Evolutionary conservation across 2,113 vertebrate species (phyloP), one percentile per base, ranked within the genome.

Genomic region (Cyphomyrus discorhynchus): DNA sequence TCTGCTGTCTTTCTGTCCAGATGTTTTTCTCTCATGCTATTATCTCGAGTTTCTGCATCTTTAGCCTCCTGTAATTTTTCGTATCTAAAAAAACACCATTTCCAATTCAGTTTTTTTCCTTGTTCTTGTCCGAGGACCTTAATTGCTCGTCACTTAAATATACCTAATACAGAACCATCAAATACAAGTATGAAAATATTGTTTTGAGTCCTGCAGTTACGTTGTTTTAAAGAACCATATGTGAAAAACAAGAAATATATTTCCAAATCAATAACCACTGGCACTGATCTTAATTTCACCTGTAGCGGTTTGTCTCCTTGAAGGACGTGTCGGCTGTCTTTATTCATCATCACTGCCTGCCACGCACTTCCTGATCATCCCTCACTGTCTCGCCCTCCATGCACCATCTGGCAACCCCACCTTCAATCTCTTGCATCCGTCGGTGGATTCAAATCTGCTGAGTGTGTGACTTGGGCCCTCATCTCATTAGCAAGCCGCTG

Each of bases 371-470:
- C 62, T 42, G 50, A 24, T 80, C 35, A 19, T 74, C 62, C 70
- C 89, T 74, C 46, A 42, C 84, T 45, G 10, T 47, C 82, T 86
- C 90, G 45, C 88, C 89, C 90, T 56, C 0, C 42, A 85, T 92
- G 87, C 90, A 90, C 94, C 95, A 95, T 95, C 94, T 96, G 94
- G 92, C 93, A 86, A 90, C 92, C 92, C 52, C 49, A 7, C 47
- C 35, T 92, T 49, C 92, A 77, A 42, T 53, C 62, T 35, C 46
- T 17, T 39, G 46, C 24, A 2, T 47, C 52, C 45, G 53, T 58
- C 82, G 35, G 8, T 91, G 93, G 95, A 95, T 95, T 95, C 94
- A 83, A 95, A 95, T 93, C 83, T 94, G 95, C 95, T 96, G 93
- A 96, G 93, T 92, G 49, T 91, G 91, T 70, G 50, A 19, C 70